A percentile compares a stretch with the other conserved stretches of the same genome.
Evolutionary conservation across 2,113 vertebrate species (phyloP).

Genomic region (Equus quagga): DNA sequence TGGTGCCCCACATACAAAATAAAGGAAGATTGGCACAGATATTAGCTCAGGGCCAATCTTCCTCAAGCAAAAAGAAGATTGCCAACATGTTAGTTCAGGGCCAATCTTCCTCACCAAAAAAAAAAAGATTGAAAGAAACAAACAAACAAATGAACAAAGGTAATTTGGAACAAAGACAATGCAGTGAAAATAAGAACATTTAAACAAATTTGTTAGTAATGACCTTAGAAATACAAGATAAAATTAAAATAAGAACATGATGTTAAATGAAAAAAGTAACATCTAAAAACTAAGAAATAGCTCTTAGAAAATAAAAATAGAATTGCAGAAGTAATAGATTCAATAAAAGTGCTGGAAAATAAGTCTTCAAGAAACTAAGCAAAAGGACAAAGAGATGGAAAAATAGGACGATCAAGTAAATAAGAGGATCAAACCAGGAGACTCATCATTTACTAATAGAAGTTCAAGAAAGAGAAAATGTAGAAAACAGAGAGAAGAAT

Average conservation of each 20-base stretch:
- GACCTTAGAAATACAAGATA: neutral
- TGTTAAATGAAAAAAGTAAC: neutral
- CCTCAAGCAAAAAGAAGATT: too few species aligned
- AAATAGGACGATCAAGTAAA: neutral
- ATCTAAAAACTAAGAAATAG: neutral
- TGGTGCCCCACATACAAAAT: too few species aligned
- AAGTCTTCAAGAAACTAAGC: neutral
- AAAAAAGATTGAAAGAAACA: neutral
- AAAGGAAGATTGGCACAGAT: too few species aligned
- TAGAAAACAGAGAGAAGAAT: slow-evolving; percentile 19
- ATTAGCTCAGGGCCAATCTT: too few species aligned
- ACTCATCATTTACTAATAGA: neutral
- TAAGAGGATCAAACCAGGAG: neutral
- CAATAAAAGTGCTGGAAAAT: neutral
- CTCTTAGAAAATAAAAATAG: slow-evolving; percentile 28
- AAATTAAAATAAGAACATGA: slow-evolving; percentile 4
- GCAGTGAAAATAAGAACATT: neutral
- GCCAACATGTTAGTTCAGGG: too few species aligned
- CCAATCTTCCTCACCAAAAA: too few species aligned
- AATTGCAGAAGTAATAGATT: neutral
- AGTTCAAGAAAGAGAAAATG: neutral
- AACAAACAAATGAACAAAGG: neutral
- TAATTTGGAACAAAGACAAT: neutral
- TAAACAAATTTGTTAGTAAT: neutral
- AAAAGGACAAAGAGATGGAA: neutral